Evolutionary conservation across 2,797 vertebrate genomes (phyloP).

Genomic region (Catamblyrhynchus diadema): DNA sequence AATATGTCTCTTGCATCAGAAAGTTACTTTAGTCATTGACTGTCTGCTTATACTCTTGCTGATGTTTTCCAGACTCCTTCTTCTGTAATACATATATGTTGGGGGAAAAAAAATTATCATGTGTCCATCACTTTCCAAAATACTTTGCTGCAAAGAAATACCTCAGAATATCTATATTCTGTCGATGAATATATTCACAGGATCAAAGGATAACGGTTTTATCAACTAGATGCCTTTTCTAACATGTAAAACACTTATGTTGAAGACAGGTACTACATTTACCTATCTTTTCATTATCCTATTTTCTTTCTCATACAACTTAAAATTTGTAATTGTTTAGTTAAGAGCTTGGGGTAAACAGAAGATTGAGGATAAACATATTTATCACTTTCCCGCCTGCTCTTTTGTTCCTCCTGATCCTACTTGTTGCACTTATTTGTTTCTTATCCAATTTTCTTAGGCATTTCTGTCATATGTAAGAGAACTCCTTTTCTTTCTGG

Average conservation of each 20-base stretch:
- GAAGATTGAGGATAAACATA: neutral
- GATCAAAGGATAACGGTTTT: neutral
- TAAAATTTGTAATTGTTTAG: neutral
- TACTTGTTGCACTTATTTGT: neutral
- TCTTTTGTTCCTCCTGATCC: neutral
- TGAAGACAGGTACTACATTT: neutral
- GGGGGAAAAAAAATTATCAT: accelerated
- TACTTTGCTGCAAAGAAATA: neutral
- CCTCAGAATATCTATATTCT: neutral
- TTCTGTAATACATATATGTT: neutral
- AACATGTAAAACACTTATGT: neutral
- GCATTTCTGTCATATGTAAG: neutral
- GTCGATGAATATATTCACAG: neutral
- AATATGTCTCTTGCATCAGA: neutral
- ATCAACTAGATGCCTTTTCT: neutral
- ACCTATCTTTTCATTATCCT: neutral
- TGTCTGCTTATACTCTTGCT: neutral
- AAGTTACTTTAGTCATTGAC: neutral
- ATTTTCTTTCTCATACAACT: neutral
- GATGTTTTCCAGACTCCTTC: neutral
- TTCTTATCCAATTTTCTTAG: neutral
- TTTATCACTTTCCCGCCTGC: neutral
- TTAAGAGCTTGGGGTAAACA: neutral
- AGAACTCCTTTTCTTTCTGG: neutral
- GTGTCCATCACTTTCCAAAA: neutral